A percentile compares a stretch with the other conserved stretches of the same genome.
These are phyloP conservation scores for Tiliqua scincoides DNA, from an alignment of 2,113 vertebrate species.

Conservation along the genomic window DNA sequence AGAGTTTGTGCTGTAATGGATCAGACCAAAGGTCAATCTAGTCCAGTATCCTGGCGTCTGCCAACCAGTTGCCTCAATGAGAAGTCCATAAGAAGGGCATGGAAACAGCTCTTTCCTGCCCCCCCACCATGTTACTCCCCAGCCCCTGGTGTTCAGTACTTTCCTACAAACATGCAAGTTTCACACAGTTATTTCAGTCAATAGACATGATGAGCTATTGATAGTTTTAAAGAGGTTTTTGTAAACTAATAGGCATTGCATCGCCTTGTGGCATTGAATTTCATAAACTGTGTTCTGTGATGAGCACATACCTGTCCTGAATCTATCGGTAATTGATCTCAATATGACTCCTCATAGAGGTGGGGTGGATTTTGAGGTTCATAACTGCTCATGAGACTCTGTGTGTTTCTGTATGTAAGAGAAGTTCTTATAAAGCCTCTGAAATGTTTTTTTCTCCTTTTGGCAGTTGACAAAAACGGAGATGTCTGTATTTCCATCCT, in stretches of 20 bases:
- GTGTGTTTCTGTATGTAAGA: neutral
- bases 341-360: neutral
- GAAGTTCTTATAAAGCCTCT: neutral
- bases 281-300: neutral
- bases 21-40: neutral
- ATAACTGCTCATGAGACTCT: neutral
- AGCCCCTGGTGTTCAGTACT: neutral
- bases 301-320: neutral
- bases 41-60: neutral
- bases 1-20: neutral
- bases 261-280: neutral
- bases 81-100: neutral
- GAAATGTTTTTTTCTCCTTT: constrained; percentile 49
- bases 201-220: neutral
- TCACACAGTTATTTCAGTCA: neutral
- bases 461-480: constrained; percentile 96
- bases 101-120: neutral
- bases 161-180: neutral
- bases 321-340: too few species aligned
- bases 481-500: constrained; percentile 99
- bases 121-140: neutral
- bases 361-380: neutral
- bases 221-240: neutral
- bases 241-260: neutral
- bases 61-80: neutral